Evolutionary conservation across 37 sponge, comb jelly and placozoan genomes (phyloP), one percentile per base, ranked within the genome.

Genomic region (Eunapius fragilis): DNA sequence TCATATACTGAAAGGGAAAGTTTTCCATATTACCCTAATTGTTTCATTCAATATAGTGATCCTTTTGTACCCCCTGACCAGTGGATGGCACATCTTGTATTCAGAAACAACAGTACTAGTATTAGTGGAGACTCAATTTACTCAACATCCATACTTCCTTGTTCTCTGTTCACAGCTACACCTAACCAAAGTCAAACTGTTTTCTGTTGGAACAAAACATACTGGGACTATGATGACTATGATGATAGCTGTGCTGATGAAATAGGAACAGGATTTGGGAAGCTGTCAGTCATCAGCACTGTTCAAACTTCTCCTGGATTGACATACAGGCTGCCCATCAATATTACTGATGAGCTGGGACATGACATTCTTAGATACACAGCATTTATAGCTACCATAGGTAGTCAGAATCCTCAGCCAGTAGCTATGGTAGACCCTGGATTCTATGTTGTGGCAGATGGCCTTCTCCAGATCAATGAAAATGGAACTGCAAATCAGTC

Each of bases 71-170:
- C n/a, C 14, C 84, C 87, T 5, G 37, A 79, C 30, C 47, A 89
- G 37, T 85, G 86, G 86, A 50, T 75, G 31, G 70, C 83, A 48
- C 38, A 25, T 11, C 74, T 93, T 25, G 17, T 2, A 23, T 93
- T 93, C 69, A 27, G 37, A 33, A 74, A 72, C 37, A 92, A 92
- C 49, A 28, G 25, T 35, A 6, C 41, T 41, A 78, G 73, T 24
- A 24, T 31, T 3, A 2, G 41, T 13, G 80, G 80, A 3, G 69
- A 79, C 37, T 69, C 93, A 45, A 92, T 92, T 24, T 83, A 85
- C 73, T 58, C 81, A 13, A 88, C 89, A 34, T 88, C 93, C 14
- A 36, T 92, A 19, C 69, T 79, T 4, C 79, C 89, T 0, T 92
- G 93, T 36, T 25, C 41, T 41, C 41, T 41, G 41, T 41, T 41